Conservation (phyloP, 2,113 vertebrate genomes). For the Amazona guildingii region DNA sequence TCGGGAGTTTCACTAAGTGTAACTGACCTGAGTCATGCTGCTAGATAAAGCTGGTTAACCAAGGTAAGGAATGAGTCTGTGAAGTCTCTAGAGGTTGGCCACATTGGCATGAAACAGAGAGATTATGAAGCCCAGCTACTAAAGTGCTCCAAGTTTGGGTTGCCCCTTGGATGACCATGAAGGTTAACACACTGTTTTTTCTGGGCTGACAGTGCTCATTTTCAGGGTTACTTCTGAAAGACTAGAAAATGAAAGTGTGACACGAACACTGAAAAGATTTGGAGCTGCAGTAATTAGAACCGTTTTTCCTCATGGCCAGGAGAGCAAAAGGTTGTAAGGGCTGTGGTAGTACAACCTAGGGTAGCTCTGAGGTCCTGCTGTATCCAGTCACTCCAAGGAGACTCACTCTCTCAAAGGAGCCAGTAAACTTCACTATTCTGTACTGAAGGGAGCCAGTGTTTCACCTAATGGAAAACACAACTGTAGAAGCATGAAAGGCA, state of each 20-base stretch:
- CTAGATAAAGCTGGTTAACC: background rate
- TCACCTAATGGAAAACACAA: background rate
- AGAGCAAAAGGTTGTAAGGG: background rate
- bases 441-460: background rate
- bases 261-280: background rate
- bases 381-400: background rate
- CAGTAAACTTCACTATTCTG: background rate
- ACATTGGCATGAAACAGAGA: background rate
- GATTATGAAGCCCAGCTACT: background rate
- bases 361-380: background rate
- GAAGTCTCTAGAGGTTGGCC: background rate
- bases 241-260: background rate
- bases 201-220: background rate
- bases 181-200: background rate
- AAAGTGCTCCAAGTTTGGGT: background rate
- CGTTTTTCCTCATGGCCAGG: background rate
- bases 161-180: background rate
- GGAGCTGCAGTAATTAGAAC: background rate
- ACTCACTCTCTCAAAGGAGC: background rate
- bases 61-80: background rate
- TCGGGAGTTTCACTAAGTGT: background rate
- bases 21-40: background rate
- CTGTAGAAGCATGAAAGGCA: background rate
- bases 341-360: background rate
- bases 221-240: conserved; percentile 9